Conservation (phyloP, 2,797 vertebrate genomes). For the Botia almorhae region DNA sequence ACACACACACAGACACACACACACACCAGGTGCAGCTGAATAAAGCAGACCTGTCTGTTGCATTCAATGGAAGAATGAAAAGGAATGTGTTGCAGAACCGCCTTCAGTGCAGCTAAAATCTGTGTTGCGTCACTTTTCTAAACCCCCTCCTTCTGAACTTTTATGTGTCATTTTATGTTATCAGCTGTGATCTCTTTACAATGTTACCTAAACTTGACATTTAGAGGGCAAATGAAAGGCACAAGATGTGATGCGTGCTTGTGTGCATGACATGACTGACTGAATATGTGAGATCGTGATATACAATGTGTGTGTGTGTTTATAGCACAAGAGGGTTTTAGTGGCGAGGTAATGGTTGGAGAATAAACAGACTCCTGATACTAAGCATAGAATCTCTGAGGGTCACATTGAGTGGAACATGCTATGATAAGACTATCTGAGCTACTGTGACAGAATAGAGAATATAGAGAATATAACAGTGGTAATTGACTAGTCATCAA, state of each 20-base stretch:
- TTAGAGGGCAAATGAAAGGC: neutral
- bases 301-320: constrained; percentile 28
- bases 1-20: constrained; percentile 14
- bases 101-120: constrained; percentile 21
- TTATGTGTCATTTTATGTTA: neutral
- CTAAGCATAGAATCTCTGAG: constrained; percentile 18
- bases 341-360: constrained; percentile 56
- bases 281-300: constrained; percentile 4
- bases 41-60: constrained; percentile 39
- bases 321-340: constrained; percentile 39
- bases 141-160: neutral
- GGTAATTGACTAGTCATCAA: neutral
- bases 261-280: constrained; percentile 43
- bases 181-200: neutral
- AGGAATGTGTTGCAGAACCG: constrained; percentile 26
- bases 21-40: constrained; percentile 43
- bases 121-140: constrained; percentile 11
- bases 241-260: constrained; percentile 47
- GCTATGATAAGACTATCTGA: constrained; percentile 3
- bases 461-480: no score
- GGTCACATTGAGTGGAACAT: constrained; percentile 28
- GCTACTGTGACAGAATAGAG: neutral
- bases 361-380: constrained; percentile 59
- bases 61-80: constrained; percentile 33
- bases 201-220: constrained; percentile 17